A percentile compares a stretch with the other conserved stretches of the same genome.
Evolutionary conservation across 1,140 invertebrate genomes (phyloP).

Genomic region (Chironomus striatipennis): DNA sequence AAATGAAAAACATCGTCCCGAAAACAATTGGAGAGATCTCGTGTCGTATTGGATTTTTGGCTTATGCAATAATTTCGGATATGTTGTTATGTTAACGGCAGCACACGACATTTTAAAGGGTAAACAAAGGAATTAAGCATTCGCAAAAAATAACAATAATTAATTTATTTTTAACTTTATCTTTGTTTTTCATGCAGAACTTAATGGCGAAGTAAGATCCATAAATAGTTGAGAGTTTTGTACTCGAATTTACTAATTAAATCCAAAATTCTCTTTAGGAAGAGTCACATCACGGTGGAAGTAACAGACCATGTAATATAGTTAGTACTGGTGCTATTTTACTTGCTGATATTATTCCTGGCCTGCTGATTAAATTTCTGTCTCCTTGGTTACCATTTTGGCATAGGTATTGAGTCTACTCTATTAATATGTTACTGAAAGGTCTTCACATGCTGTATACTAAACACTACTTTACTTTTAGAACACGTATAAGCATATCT

Average conservation of each 20-base stretch:
- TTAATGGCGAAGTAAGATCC: constrained; percentile 25
- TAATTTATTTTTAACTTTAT: too few relatives aligned
- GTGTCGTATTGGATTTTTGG: constrained; percentile 69
- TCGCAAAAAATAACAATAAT: too few relatives aligned
- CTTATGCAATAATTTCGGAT: constrained; percentile 83
- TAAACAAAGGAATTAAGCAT: too few relatives aligned
- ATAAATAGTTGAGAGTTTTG: neutral
- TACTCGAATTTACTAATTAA: neutral
- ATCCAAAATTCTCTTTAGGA: neutral
- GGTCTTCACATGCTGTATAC: too few relatives aligned
- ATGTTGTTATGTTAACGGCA: constrained; percentile 81
- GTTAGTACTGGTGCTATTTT: constrained; percentile 76
- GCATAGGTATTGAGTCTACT: neutral
- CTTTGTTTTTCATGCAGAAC: too few relatives aligned
- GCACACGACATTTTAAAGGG: constrained; percentile 65
- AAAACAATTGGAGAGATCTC: constrained; percentile 38
- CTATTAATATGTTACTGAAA: neutral
- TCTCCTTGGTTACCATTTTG: constrained; percentile 61
- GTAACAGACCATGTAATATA: constrained; percentile 51
- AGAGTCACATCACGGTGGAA: constrained; percentile 27
- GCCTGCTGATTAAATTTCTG: constrained; percentile 62
- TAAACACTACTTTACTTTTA: neutral
- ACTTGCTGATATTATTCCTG: constrained; percentile 68
- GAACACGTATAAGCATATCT: neutral
- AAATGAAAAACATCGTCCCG: neutral